Conservation (phyloP, 2,113 vertebrate species). For the Bubo blakistoni region DNA sequence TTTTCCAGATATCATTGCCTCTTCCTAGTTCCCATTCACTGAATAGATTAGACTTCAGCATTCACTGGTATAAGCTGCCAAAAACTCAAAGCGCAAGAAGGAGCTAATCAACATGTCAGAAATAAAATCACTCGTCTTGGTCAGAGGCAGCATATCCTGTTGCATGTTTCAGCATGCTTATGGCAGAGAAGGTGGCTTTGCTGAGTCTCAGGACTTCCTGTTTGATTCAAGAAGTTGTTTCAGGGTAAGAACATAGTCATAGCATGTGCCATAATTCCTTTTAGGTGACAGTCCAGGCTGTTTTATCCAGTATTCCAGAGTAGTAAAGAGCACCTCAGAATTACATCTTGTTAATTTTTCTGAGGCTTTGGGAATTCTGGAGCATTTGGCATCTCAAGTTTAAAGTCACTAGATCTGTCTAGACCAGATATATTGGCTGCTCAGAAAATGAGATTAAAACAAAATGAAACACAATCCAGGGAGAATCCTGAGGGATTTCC, state of each 20-base stretch:
- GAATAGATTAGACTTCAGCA: slow-evolving; percentile 10
- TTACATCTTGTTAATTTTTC: not conserved
- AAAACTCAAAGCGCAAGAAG: not conserved
- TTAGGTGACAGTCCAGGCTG: not conserved
- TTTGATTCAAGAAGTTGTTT: not conserved
- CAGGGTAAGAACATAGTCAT: not conserved
- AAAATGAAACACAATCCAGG: not conserved
- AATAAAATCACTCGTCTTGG: slow-evolving; percentile 32
- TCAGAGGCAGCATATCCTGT: not conserved
- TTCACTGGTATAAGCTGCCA: slow-evolving; percentile 22
- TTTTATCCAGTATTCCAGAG: not conserved
- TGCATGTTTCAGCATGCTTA: not conserved
- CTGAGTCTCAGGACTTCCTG: not conserved
- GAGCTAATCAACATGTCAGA: not conserved
- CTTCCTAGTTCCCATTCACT: slow-evolving; percentile 13
- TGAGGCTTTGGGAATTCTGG: not conserved
- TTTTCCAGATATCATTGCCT: not conserved
- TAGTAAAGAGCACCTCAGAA: not conserved
- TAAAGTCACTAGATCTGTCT: not conserved
- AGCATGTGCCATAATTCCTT: not conserved
- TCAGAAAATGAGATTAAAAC: not conserved
- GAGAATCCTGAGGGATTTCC: not conserved
- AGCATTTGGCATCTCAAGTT: not conserved
- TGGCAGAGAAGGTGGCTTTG: not conserved
- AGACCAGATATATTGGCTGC: not conserved